phyloP scores from a whole-genome alignment of 1,140 invertebrate species.

The Zaprionus capensis region DNA sequence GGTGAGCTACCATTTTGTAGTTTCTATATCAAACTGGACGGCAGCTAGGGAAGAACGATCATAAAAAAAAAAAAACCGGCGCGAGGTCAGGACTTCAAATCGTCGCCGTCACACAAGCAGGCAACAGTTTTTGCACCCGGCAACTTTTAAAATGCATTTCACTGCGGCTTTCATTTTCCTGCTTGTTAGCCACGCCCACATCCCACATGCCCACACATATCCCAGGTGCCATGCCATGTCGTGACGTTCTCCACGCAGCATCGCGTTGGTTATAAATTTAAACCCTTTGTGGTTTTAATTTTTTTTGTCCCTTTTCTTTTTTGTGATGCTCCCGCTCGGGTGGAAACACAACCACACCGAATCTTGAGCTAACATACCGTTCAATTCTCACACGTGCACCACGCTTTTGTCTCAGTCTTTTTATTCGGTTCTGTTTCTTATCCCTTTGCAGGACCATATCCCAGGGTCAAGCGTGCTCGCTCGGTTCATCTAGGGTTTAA shows the following conservation, averaged over 20 bases:
- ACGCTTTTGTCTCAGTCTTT: conserved; percentile 36
- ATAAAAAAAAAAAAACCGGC: conserved; percentile 39
- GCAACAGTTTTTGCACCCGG: conserved; percentile 57
- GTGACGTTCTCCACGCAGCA: conserved; percentile 39
- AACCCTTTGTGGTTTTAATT: conserved; percentile 73
- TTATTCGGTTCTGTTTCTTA: conserved; percentile 27
- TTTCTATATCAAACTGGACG: conserved; percentile 72
- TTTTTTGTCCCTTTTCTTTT: conserved; percentile 39
- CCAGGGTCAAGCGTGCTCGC: conserved; percentile 72
- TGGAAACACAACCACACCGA: conserved; percentile 41
- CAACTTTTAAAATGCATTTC: conserved; percentile 77
- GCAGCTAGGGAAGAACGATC: conserved; percentile 27
- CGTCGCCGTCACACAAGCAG: conserved; percentile 64
- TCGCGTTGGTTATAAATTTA: conserved; percentile 74
- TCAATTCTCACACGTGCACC: conserved; percentile 63
- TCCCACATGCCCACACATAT: conserved; percentile 39
- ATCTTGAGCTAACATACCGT: conserved; percentile 60
- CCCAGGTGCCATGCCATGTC: conserved; percentile 26
- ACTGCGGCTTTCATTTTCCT: conserved; percentile 74
- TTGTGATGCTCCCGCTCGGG: neutral
- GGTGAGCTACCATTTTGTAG: conserved; percentile 78
- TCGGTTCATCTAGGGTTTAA: conserved; percentile 80
- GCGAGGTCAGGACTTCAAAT: conserved; percentile 75
- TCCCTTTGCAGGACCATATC: conserved; percentile 17
- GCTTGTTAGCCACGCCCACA: conserved; percentile 66